Conservation (phyloP, 2,888 invertebrate genomes). For the Myathropa florea region DNA sequence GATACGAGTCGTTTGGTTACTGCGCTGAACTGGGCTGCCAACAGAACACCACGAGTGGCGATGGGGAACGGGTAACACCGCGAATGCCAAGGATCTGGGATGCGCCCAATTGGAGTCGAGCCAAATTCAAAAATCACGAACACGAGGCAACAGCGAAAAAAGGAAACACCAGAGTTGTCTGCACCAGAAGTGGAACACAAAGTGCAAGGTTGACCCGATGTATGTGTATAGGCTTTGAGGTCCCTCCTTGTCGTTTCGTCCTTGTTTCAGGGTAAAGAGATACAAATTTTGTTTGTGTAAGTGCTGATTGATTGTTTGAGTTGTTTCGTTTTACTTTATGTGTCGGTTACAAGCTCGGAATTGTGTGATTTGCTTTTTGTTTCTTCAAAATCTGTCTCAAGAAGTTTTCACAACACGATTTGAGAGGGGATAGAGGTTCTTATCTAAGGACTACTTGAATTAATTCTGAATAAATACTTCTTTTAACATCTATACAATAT, state of each 20-base stretch:
- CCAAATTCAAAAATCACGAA: conserved; percentile 45
- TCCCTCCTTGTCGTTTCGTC: conserved; percentile 46
- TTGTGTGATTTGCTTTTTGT: not conserved
- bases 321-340: conserved; percentile 24
- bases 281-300: conserved; percentile 19
- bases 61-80: not conserved
- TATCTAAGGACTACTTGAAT: not conserved
- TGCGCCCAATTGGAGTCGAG: conserved; percentile 47
- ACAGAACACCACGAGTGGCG: conserved; percentile 28
- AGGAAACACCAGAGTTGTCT: conserved; percentile 9
- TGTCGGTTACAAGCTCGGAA: conserved; percentile 63
- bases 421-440: conserved; percentile 34
- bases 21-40: not conserved
- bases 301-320: conserved; percentile 64
- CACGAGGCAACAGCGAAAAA: conserved; percentile 4
- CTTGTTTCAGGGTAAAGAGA: conserved; percentile 58
- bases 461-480: conserved; percentile 24
- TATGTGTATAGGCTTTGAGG: conserved; percentile 45
- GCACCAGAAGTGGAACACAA: conserved; percentile 37
- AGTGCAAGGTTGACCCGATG: conserved; percentile 60
- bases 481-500: conserved; percentile 33
- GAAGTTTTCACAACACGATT: conserved; percentile 67
- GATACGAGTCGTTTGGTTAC: not conserved
- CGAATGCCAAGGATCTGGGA: conserved; percentile 47
- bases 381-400: conserved; percentile 40